These are phyloP conservation scores for Drosophila pectinifera DNA, from an alignment of 1,140 invertebrate genomes.

Conservation along the genomic window DNA sequence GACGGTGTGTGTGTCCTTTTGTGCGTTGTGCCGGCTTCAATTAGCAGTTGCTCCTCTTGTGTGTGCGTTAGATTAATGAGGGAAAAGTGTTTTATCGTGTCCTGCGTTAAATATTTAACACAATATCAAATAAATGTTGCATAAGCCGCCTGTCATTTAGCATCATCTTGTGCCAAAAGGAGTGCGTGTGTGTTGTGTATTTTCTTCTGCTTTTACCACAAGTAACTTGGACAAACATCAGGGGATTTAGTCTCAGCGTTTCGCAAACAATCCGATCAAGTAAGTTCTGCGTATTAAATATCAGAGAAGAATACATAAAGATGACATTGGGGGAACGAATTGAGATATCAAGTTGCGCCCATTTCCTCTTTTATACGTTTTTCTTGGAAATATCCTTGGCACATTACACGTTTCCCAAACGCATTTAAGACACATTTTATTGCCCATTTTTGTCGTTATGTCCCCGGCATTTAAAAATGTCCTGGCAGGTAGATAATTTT, in stretches of 20 bases:
- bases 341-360: conserved; percentile 2
- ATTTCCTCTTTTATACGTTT: conserved; percentile 9
- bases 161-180: conserved; percentile 53
- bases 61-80: conserved; percentile 68
- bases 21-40: conserved; percentile 55
- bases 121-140: conserved; percentile 79
- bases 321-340: background rate
- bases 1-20: conserved; percentile 18
- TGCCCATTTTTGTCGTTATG: conserved; percentile 28
- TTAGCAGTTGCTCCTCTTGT: conserved; percentile 47
- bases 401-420: conserved; percentile 32
- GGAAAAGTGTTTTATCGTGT: conserved; percentile 82
- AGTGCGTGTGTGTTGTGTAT: conserved; percentile 4
- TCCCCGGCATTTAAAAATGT: conserved; percentile 25
- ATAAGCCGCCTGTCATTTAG: conserved; percentile 64
- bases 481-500: conserved; percentile 40
- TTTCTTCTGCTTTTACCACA: conserved; percentile 22
- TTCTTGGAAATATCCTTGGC: conserved; percentile 15
- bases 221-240: conserved; percentile 19
- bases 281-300: conserved; percentile 25
- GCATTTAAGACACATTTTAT: conserved; percentile 44
- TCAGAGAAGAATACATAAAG: conserved; percentile 6
- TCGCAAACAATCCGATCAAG: conserved; percentile 29
- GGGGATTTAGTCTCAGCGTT: background rate
- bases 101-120: conserved; percentile 81